Percentiles rank a stretch among this genome's conserved stretches.
These are phyloP conservation scores for Eufriesea mexicana DNA, from an alignment of 1,140 invertebrate genomes.

Conservation along the genomic window DNA sequence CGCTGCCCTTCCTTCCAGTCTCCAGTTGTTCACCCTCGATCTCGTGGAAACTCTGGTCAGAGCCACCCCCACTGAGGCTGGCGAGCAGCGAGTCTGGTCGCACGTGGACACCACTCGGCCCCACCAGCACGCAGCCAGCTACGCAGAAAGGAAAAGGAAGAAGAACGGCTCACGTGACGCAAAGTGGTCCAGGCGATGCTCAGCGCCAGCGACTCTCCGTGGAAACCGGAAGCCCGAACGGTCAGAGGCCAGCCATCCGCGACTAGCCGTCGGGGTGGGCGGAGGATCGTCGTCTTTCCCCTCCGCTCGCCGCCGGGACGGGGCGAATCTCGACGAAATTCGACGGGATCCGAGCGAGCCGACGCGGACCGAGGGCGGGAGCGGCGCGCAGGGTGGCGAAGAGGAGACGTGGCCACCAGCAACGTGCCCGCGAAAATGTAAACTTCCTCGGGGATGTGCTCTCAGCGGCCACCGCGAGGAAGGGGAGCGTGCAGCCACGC, in stretches of 20 bases:
- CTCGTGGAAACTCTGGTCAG: background rate
- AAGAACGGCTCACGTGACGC: conserved; percentile 11
- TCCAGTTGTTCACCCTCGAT: too few species aligned
- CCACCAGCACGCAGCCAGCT: background rate
- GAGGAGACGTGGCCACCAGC: conserved; percentile 14
- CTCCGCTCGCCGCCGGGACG: too few species aligned
- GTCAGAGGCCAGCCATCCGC: too few species aligned
- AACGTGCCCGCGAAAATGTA: conserved; percentile 62
- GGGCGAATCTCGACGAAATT: background rate
- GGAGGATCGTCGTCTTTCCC: background rate
- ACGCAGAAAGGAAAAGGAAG: background rate
- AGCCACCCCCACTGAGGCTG: conserved; percentile 5
- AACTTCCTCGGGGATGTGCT: conserved; percentile 40
- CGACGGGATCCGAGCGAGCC: background rate
- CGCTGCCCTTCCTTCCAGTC: background rate
- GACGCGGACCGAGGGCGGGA: background rate
- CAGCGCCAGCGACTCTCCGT: background rate
- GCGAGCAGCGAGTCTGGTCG: background rate
- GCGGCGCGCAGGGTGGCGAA: background rate
- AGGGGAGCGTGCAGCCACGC: conserved; percentile 5
- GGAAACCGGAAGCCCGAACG: background rate
- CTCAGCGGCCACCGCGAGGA: background rate
- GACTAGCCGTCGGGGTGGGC: too few species aligned
- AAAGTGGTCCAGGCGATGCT: background rate
- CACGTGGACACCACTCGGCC: conserved; percentile 25